These are phyloP conservation scores for Steinernema khuongi DNA, from an alignment of 1,140 invertebrate species.

Conservation along the genomic window DNA sequence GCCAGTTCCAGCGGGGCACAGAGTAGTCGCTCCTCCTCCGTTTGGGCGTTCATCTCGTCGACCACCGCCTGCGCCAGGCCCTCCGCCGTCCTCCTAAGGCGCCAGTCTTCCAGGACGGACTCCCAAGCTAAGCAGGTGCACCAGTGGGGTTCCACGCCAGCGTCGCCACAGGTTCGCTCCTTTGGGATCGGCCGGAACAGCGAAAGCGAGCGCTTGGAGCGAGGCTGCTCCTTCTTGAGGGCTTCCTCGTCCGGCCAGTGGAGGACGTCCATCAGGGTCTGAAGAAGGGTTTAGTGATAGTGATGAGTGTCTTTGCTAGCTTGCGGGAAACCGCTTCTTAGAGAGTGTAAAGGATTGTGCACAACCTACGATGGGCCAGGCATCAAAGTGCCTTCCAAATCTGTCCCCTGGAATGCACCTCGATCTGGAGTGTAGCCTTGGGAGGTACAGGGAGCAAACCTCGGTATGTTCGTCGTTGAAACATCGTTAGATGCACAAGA, in stretches of 20 bases:
- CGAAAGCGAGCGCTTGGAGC: slow-evolving; percentile 48
- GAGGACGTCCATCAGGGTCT: slow-evolving; percentile 53
- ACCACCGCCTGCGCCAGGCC: slow-evolving; percentile 65
- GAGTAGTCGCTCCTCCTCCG: slow-evolving; percentile 63
- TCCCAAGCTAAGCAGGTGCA: slow-evolving; percentile 80
- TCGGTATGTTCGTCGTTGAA: slow-evolving; percentile 2
- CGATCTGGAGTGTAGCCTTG: too few relatives aligned
- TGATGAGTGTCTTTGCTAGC: too few relatives aligned
- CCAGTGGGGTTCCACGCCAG: slow-evolving; percentile 84
- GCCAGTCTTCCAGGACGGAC: slow-evolving; percentile 61
- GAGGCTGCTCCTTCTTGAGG: slow-evolving; percentile 23
- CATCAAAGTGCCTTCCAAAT: too few relatives aligned
- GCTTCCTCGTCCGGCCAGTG: slow-evolving; percentile 28
- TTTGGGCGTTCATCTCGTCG: slow-evolving; percentile 67
- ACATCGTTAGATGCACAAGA: slow-evolving; percentile 40
- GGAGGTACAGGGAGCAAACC: slow-evolving; percentile 38
- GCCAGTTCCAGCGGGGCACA: slow-evolving; percentile 67
- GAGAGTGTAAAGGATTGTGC: too few relatives aligned
- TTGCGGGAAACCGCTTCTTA: too few relatives aligned
- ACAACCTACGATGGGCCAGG: too few relatives aligned
- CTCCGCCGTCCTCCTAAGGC: too few relatives aligned
- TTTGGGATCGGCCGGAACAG: slow-evolving; percentile 56
- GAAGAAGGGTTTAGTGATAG: too few relatives aligned
- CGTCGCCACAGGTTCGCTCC: slow-evolving; percentile 63
- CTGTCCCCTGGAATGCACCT: too few relatives aligned